Evolutionary conservation across 1,140 invertebrate species (phyloP).

Genomic region (Alviniconcha marisindica): DNA sequence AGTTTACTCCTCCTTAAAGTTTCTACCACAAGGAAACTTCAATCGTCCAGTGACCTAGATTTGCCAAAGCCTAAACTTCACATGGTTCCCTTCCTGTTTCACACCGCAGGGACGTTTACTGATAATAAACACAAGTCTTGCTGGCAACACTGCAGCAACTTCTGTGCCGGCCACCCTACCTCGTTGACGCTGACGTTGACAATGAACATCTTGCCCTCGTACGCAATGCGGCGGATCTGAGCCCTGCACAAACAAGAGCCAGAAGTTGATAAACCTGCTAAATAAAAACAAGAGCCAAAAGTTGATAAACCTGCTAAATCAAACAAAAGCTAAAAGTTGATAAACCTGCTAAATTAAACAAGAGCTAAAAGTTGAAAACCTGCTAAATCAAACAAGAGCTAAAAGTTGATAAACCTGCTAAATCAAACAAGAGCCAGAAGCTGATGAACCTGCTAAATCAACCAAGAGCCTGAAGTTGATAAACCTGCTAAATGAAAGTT

Average conservation of each 20-base stretch:
- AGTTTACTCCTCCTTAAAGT: no score
- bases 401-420: background rate
- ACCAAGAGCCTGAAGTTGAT: conserved; percentile 23
- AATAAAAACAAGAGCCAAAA: background rate
- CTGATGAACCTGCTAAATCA: background rate
- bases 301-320: background rate
- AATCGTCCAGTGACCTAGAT: no score
- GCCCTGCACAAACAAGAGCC: conserved; percentile 71
- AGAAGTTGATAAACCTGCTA: background rate
- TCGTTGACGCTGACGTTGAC: conserved; percentile 88
- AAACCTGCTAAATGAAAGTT: no score
- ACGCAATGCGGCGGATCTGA: conserved; percentile 96
- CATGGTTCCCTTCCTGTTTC: no score
- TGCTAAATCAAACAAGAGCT: conserved; percentile 31
- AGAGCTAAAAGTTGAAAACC: background rate
- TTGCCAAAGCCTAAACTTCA: no score
- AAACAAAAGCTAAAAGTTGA: conserved; percentile 30
- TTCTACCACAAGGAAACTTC: no score
- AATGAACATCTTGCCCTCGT: conserved; percentile 99
- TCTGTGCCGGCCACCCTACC: conserved; percentile 79
- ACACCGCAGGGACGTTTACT: no score
- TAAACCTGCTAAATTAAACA: background rate
- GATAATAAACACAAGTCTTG: no score
- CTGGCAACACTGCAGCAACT: no score
- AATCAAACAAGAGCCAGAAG: background rate